phyloP scores from a whole-genome alignment of 2,888 invertebrate species.

The Cataglyphis livida region DNA sequence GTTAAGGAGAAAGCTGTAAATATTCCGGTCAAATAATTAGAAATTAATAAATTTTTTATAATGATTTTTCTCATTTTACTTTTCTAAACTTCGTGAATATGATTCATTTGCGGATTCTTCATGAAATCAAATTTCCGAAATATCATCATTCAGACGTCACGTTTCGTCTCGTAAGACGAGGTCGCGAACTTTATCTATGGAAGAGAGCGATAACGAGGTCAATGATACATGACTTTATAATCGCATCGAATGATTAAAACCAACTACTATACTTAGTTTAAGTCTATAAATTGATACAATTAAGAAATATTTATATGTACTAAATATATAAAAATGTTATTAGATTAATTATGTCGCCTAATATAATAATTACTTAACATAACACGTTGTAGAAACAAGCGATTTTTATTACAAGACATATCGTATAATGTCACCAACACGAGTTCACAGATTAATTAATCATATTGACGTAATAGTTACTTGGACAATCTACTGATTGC shows the following conservation, averaged over 20 bases:
- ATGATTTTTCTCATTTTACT: not conserved
- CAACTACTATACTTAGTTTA: not conserved
- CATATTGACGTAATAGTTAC: constrained; percentile 14
- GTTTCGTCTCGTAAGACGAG: not conserved
- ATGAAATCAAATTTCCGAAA: constrained; percentile 6
- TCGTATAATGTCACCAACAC: not conserved
- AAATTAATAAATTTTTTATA: not conserved
- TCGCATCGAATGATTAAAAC: constrained; percentile 14
- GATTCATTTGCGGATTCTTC: not conserved
- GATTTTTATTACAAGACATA: not conserved
- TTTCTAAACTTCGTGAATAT: not conserved
- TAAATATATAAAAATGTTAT: not conserved
- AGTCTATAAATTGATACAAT: not conserved
- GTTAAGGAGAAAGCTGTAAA: not conserved
- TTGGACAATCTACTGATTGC: constrained; percentile 8
- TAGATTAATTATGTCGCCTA: not conserved
- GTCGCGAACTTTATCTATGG: constrained; percentile 17
- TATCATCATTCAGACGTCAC: constrained; percentile 18
- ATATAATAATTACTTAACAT: constrained; percentile 8
- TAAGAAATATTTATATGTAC: not conserved
- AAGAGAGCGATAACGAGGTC: constrained; percentile 36
- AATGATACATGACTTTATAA: constrained; percentile 51
- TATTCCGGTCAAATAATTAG: not conserved
- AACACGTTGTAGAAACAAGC: not conserved
- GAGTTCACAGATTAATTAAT: constrained; percentile 32